Percentiles rank a stretch among this genome's conserved stretches.
Evolutionary conservation across 2,888 invertebrate species (phyloP).

Genomic region (Rhingia campestris): DNA sequence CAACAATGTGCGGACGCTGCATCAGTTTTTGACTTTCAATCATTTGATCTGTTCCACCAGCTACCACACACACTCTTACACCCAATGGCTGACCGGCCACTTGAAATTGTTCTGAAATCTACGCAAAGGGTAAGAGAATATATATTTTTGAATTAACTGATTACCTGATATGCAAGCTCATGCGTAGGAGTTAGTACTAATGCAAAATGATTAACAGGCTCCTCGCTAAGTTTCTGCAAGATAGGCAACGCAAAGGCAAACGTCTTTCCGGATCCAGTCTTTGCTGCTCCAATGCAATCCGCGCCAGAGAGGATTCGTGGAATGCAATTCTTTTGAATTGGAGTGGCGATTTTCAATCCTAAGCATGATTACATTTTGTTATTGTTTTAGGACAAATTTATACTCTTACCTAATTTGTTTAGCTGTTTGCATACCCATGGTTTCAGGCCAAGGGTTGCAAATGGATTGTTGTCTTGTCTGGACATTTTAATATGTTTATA

Average conservation of each 20-base stretch:
- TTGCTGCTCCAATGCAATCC: conserved; percentile 97
- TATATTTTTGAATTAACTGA: too few species aligned
- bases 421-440: conserved; percentile 90
- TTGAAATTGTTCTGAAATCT: conserved; percentile 97
- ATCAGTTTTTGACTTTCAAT: conserved; percentile 92
- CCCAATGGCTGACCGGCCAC: conserved; percentile 95
- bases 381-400: not conserved
- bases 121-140: conserved; percentile 75
- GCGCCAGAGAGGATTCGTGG: conserved; percentile 89
- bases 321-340: conserved; percentile 92
- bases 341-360: conserved; percentile 91
- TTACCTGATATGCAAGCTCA: conserved; percentile 92
- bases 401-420: conserved; percentile 85
- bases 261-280: conserved; percentile 99
- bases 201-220: conserved; percentile 98
- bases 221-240: conserved; percentile 93
- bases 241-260: conserved; percentile 98
- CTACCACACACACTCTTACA: conserved; percentile 92
- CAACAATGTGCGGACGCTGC: conserved; percentile 95
- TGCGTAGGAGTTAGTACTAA: conserved; percentile 97
- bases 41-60: conserved; percentile 98
- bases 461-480: conserved; percentile 82
- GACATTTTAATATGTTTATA: too few species aligned
- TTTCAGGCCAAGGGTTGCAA: conserved; percentile 86
- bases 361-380: conserved; percentile 36